Base-by-base conservation (phyloP, 1,140 invertebrate species). In the Drosophila arawakana region DNA sequence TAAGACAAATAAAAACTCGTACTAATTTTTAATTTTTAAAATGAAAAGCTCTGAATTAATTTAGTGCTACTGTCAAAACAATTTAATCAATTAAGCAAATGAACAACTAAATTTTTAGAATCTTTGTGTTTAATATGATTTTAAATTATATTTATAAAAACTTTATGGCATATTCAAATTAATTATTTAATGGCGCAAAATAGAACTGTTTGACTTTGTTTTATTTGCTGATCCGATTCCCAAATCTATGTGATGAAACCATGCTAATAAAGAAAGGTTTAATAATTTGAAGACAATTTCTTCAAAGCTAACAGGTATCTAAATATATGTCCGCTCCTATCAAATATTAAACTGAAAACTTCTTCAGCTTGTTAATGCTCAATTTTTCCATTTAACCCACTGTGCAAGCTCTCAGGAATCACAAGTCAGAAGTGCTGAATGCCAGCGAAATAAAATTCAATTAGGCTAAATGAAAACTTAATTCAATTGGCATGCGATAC, bases 381-480 rank as follows among this genome's bases (percentile, higher is more conserved):
- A 3, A 21, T 13, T 1, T 25, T 11, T 3, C 3, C 9, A 18
- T 54, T 54, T n/a, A 3, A 1, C 8, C 78, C 81, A 84, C 78
- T 81, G 81, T 85, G 71, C 76, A 5, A 25, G 35, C 54, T 57
- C 41, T 55, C 50, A 52, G 30, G 65, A 80, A 80, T 76, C 76
- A 80, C 78, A 84, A 89, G 80, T 74, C 84, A 80, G 68, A 76
- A 67, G 21, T 75, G 47, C 34, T 81, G 68, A 81, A 81, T 65
- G 67, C 50, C 72, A 81, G 61, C 62, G 75, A 76, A 83, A 90
- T 84, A 81, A 91, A 91, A 91, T 91, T 81, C 88, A 91, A 91
- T 91, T 91, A 83, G 78, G 82, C 78, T 86, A 91, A 91, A 90
- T 91, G 83, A 91, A 91, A 91, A 91, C 83, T 91, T 91, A 91